Evolutionary conservation across 2,113 vertebrate genomes (phyloP).

Genomic region (Pomatostomus ruficeps): DNA sequence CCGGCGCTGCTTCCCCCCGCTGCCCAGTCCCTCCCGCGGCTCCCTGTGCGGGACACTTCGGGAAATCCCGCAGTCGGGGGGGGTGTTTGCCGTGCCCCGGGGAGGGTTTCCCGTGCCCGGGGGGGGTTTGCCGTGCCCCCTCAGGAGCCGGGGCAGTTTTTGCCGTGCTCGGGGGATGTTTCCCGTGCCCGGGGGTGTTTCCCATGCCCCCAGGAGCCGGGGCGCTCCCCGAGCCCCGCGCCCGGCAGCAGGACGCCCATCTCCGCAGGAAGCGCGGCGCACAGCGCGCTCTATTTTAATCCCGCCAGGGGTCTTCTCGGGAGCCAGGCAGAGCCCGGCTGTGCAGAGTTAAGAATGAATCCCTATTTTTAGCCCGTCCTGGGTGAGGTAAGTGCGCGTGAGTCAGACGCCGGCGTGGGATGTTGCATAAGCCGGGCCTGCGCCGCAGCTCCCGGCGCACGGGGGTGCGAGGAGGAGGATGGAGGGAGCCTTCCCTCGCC

Average conservation of each 20-base stretch:
- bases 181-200: no score
- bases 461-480: slow-evolving; percentile 50
- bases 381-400: slow-evolving; percentile 60
- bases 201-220: not conserved
- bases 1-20: accelerated
- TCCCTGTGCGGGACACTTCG: accelerated
- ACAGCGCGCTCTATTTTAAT: slow-evolving; percentile 46
- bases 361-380: slow-evolving; percentile 65
- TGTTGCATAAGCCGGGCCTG: slow-evolving; percentile 63
- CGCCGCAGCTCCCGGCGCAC: slow-evolving; percentile 31
- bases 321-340: slow-evolving; percentile 40
- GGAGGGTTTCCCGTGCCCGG: no score
- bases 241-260: not conserved
- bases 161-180: no score
- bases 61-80: accelerated
- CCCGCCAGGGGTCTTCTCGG: slow-evolving; percentile 34
- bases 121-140: no score
- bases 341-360: slow-evolving; percentile 65
- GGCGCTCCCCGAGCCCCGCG: no score
- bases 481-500: slow-evolving; percentile 32
- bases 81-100: not conserved
- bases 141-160: no score
- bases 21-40: accelerated
- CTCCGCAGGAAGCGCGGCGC: not conserved
- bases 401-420: slow-evolving; percentile 63